These are phyloP conservation scores for Triplophysa tibetana DNA, from an alignment of 2,113 vertebrate genomes.

Conservation along the genomic window DNA sequence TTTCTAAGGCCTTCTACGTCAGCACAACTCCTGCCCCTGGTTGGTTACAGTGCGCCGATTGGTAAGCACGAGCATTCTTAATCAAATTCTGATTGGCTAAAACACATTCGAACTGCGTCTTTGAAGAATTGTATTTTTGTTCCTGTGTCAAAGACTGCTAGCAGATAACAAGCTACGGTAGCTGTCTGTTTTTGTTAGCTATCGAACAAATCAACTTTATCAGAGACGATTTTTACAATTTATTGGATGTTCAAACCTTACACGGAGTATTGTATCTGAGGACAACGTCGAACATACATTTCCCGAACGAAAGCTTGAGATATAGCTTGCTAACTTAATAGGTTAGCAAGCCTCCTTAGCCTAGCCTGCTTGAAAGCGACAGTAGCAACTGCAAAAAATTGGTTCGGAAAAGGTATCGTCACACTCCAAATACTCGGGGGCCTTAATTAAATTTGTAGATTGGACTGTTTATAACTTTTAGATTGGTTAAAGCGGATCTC, in stretches of 20 bases:
- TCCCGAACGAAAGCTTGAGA: neutral
- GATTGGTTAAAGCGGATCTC: neutral
- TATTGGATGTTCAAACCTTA: neutral
- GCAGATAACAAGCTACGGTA: conserved; percentile 38
- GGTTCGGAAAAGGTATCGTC: neutral
- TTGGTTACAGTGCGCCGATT: conserved; percentile 54
- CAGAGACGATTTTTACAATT: neutral
- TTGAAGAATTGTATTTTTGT: conserved; percentile 74
- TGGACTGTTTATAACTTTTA: neutral
- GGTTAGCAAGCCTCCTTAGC: conserved; percentile 5
- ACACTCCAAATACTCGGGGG: neutral
- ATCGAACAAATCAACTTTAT: conserved; percentile 56
- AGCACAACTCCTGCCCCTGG: neutral
- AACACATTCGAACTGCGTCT: conserved; percentile 53
- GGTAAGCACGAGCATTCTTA: conserved; percentile 20
- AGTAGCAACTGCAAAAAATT: neutral
- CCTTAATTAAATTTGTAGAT: neutral
- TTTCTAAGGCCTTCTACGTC: neutral
- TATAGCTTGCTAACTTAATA: neutral
- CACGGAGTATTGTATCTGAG: neutral
- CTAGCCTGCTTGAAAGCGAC: neutral
- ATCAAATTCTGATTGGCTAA: conserved; percentile 63
- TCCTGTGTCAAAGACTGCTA: conserved; percentile 74
- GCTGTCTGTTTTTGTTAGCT: conserved; percentile 49
- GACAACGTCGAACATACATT: neutral